Conservation (phyloP, 2,113 vertebrate species). For the Aix galericulata region DNA sequence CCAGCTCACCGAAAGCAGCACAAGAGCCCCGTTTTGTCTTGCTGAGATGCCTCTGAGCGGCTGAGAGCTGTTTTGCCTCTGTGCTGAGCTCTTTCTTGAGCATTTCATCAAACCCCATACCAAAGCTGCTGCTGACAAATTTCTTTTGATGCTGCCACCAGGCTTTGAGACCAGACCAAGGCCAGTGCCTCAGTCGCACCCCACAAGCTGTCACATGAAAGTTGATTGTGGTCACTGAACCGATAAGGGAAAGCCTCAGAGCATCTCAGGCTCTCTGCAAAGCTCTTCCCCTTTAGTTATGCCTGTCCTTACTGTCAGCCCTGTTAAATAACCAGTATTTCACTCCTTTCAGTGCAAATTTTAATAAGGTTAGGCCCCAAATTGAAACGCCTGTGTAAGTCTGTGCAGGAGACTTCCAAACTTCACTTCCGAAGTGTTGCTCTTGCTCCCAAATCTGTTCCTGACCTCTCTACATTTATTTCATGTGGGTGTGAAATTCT, state of each 20-base stretch:
- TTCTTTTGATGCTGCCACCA: not conserved
- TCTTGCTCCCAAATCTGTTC: conserved; percentile 3
- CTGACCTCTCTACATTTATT: not conserved
- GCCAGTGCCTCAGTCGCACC: not conserved
- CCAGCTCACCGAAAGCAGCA: not conserved
- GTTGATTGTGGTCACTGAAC: not conserved
- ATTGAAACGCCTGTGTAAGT: not conserved
- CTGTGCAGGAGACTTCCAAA: not conserved
- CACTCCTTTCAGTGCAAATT: not conserved
- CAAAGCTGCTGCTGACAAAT: not conserved
- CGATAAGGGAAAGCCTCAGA: not conserved
- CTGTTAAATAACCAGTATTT: not conserved
- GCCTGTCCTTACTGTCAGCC: not conserved
- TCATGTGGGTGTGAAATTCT: not conserved
- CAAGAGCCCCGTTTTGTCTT: not conserved
- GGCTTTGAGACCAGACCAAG: not conserved
- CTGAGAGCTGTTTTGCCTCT: not conserved
- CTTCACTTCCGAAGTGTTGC: not conserved
- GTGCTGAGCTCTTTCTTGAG: not conserved
- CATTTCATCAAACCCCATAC: not conserved
- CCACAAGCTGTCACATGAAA: not conserved
- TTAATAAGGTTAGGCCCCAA: not conserved
- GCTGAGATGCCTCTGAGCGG: not conserved
- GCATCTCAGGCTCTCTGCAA: not conserved
- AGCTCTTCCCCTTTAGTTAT: not conserved